phyloP scores from a whole-genome alignment of 2,113 vertebrate species.

The Heteronetta atricapilla region DNA sequence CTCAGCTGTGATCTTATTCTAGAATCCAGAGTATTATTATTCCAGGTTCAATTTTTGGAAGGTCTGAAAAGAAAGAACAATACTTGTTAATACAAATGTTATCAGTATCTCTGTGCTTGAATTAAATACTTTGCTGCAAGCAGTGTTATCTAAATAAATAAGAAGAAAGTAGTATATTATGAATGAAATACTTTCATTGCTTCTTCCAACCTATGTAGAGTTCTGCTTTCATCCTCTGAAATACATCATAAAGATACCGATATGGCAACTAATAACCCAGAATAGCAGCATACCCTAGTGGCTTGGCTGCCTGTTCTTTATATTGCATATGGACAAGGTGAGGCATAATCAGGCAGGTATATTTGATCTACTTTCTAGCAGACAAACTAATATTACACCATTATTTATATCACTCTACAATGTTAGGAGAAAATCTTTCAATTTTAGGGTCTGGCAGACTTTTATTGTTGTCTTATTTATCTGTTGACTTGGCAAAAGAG shows the following conservation, averaged over 20 bases:
- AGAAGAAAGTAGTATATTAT: not conserved
- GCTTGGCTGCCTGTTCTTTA: not conserved
- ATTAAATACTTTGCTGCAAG: not conserved
- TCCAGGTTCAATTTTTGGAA: not conserved
- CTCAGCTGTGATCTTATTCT: not conserved
- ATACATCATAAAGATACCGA: not conserved
- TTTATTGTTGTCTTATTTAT: not conserved
- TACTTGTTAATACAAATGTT: slow-evolving; percentile 5
- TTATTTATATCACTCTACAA: not conserved
- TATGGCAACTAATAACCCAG: not conserved
- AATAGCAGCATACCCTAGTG: not conserved
- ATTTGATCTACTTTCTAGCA: not conserved
- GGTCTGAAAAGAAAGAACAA: not conserved
- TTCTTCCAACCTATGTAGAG: not conserved
- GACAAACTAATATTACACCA: not conserved
- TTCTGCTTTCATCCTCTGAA: not conserved
- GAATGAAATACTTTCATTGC: not conserved
- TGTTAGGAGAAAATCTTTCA: not conserved
- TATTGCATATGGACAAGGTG: not conserved
- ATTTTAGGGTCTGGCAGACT: not conserved
- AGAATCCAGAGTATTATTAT: not conserved
- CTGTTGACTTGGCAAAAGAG: not conserved
- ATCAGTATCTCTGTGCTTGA: not conserved
- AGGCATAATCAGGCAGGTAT: not conserved
- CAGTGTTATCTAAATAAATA: not conserved